Evolutionary conservation across 2,797 vertebrate species (phyloP).

Genomic region (Artibeus jamaicensis): DNA sequence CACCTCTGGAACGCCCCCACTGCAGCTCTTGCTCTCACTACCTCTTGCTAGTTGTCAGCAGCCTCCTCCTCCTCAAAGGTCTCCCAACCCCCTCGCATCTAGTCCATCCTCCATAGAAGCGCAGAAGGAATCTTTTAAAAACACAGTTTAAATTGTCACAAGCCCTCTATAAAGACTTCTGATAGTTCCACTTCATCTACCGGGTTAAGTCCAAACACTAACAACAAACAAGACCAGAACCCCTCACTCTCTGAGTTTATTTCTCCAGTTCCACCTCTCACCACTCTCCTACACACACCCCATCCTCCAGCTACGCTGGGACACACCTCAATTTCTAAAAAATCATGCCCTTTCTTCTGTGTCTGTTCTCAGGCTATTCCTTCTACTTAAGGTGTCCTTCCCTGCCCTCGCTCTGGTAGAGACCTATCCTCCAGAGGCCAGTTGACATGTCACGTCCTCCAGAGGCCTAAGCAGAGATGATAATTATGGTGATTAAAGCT

Average conservation of each 20-base stretch:
- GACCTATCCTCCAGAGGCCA: background rate
- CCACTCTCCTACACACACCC: background rate
- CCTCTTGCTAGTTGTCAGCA: background rate
- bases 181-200: background rate
- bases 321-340: background rate
- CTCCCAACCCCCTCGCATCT: background rate
- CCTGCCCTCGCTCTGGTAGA: background rate
- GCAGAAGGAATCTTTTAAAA: background rate
- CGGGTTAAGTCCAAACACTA: background rate
- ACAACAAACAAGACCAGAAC: background rate
- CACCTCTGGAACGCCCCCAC: background rate
- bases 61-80: background rate
- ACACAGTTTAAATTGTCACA: background rate
- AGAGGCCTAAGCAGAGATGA: background rate
- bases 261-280: background rate
- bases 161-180: conserved; percentile 14
- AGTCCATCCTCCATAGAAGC: background rate
- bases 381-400: background rate
- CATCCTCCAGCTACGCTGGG: background rate
- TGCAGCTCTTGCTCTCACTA: background rate
- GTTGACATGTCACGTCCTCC: background rate
- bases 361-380: background rate
- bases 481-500: background rate
- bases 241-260: background rate
- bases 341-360: background rate